Base-by-base conservation (phyloP, 2,113 vertebrate genomes). In the Atrichornis clamosus region DNA sequence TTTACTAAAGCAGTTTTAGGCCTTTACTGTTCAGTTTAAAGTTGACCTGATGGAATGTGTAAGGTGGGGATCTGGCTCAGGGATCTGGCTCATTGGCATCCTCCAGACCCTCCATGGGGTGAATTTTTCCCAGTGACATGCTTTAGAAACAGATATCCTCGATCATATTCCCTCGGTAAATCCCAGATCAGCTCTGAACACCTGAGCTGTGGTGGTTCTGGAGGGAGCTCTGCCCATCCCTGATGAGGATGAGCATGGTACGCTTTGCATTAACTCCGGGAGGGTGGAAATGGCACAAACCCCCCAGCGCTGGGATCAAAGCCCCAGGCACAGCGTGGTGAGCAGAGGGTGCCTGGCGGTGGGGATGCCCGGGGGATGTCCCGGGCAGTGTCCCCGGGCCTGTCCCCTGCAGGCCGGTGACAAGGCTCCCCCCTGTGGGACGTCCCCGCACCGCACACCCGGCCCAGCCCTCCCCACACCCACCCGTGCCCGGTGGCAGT, bases 351-450 rank as follows among this genome's bases (percentile, higher is more conserved):
- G 70, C 44, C n/a, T 0, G 56, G 37, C 12, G 7, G 39, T 0
- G 20, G 30, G 49, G 56, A 9, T 23, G 67, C 8, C 27, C 4
- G 4, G n/a, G 41, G 21, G 37, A 1, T 32, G 69, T 53, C 53
- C 59, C 13, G 19, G 46, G 10, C 72, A 0, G 0, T 58, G 72
- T 74, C 39, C 46, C 62, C 52, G 7, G 59, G 27, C 7, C 1
- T 42, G 35, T 60, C 42, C 41, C 67, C 5, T 11, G 11, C 79
- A 67, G 70, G 56, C 91, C 49, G 94, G 88, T 79, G 94, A 75
- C 85, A 13, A 82, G 6, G 96, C 96, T 95, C 92, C 96, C 94
- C 92, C 95, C 95, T 90, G 96, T 92, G 96, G 96, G 94, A 77
- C 1, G 7, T 49, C 37, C 75, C 77, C 27, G 39, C 73, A 78